Evolutionary conservation across 2,888 invertebrate species (phyloP), one percentile per base, ranked within the genome.

Genomic region (Frankliniella fusca): DNA sequence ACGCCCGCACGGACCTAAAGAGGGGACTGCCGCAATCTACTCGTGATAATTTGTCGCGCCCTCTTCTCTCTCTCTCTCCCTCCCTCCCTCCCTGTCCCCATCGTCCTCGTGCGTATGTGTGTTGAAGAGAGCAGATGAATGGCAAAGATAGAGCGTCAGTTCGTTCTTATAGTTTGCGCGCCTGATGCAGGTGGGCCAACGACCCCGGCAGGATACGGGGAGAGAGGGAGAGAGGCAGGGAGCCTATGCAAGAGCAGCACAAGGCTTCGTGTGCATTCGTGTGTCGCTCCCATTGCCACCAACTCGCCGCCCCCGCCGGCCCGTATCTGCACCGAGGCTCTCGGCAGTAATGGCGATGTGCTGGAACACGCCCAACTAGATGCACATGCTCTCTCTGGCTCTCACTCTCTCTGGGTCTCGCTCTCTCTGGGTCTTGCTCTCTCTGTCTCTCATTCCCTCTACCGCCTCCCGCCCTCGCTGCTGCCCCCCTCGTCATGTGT

Each of bases 361-460:
- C 70, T 76, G 70, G 70, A 76, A 76, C 70, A 76, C 70, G 70
- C 23, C 70, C 70, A 76, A 76, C 23, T 76, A 61, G 18, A 61
- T 61, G 61, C 61, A 61, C n/a, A n/a, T 20, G 61, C 15, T 18
- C 20, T 18, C 15, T 12, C 54, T 18, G 5, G 1, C 54, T 54
- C 54, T 54, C 54, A 3, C 54, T 54, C 61, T n/a, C 61, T 61
- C 61, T 18, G n/a, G n/a, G n/a, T n/a, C 61, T 7, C 61, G 11
- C 38, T 38, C 38, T 38, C 38, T 38, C 38, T 5, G n/a, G n/a
- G n/a, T n/a, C 38, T 38, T 5, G 38, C 38, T 38, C 38, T 38
- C 38, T 5, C 38, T 38, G n/a, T n/a, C 38, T 38, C 38, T 38
- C 38, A 2, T 38, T 38, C n/a, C n/a, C n/a, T n/a, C n/a, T n/a